Percentiles rank a stretch among this genome's conserved stretches.
These are phyloP conservation scores for Troglohyphantes excavatus DNA, from an alignment of 2,888 invertebrate genomes.

Conservation along the genomic window DNA sequence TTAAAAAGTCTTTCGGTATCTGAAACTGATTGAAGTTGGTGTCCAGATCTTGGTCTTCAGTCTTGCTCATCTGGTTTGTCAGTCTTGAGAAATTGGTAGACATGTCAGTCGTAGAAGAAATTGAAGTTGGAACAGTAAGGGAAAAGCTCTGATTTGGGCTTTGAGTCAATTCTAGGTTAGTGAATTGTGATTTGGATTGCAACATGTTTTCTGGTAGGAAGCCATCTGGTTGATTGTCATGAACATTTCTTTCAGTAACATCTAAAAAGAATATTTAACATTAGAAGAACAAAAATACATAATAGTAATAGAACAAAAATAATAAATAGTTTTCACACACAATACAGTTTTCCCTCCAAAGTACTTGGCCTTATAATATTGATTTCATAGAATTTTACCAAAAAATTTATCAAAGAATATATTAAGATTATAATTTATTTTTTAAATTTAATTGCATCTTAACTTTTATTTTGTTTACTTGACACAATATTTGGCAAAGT, in stretches of 20 bases:
- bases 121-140: slow-evolving; percentile 46
- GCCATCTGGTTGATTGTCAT: neutral
- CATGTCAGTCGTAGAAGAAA: slow-evolving; percentile 26
- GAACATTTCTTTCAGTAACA: neutral
- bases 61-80: neutral
- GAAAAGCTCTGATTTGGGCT: slow-evolving; percentile 27
- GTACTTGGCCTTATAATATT: too few species aligned
- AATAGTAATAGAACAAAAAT: too few species aligned
- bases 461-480: too few species aligned
- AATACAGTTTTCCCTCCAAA: too few species aligned
- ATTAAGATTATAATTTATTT: too few species aligned
- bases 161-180: slow-evolving; percentile 11
- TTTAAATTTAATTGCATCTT: too few species aligned
- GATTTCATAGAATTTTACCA: too few species aligned
- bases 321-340: too few species aligned
- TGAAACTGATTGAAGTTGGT: slow-evolving; percentile 29
- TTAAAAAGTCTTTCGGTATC: slow-evolving; percentile 44
- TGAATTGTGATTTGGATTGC: slow-evolving; percentile 15
- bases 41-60: slow-evolving; percentile 14
- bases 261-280: slow-evolving; percentile 24
- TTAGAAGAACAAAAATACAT: neutral
- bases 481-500: too few species aligned
- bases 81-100: neutral
- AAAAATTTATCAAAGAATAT: too few species aligned
- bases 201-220: slow-evolving; percentile 40